phyloP scores from a whole-genome alignment of 2,888 invertebrate species.

The Parnassius glacialis region DNA sequence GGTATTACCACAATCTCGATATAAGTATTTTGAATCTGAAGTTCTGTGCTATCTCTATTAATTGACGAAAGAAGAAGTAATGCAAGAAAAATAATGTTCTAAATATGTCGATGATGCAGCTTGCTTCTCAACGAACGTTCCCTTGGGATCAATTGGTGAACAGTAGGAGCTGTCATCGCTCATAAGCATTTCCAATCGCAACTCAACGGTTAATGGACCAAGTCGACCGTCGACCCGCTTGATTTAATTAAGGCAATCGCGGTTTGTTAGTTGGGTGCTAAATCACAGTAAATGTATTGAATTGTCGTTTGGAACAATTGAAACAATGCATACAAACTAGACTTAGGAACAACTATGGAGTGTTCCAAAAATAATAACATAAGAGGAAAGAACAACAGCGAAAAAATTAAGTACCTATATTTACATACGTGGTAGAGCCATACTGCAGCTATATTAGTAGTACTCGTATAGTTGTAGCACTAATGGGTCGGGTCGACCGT shows the following conservation, averaged over 20 bases:
- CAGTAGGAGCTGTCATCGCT: conserved; percentile 39
- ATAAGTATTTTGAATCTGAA: no score
- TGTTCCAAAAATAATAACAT: no score
- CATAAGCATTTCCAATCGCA: conserved; percentile 28
- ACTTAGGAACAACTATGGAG: no score
- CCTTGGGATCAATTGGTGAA: conserved; percentile 57
- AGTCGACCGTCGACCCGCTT: conserved; percentile 49
- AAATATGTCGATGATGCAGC: neutral
- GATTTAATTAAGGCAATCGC: conserved; percentile 69
- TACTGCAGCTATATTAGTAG: no score
- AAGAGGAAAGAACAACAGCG: no score
- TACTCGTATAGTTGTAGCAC: no score
- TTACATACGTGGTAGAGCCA: no score
- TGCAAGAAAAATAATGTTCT: neutral
- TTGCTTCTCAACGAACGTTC: conserved; percentile 38
- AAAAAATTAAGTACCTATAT: no score
- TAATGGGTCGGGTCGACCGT: no score
- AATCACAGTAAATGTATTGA: conserved; percentile 19
- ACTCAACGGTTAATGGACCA: conserved; percentile 10
- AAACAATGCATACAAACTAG: conserved; percentile 5
- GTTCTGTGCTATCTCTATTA: no score
- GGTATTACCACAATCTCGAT: no score
- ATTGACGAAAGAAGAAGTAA: no score
- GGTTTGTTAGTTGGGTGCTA: conserved; percentile 18
- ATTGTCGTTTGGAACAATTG: conserved; percentile 4